Base-by-base conservation (phyloP, 2,888 invertebrate genomes). In the Erebia ligea region DNA sequence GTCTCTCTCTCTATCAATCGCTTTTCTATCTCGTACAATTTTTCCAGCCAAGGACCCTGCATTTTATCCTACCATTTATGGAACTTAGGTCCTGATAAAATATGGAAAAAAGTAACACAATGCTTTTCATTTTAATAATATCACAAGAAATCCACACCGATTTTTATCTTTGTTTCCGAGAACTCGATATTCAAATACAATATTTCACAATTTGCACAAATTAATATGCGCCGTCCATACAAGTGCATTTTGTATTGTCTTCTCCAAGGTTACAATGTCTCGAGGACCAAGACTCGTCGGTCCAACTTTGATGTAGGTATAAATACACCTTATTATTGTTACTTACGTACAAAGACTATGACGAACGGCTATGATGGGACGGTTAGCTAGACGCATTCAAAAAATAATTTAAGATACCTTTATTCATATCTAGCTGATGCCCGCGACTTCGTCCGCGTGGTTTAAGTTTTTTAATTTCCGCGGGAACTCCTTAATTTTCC, bases 291-390 rank as follows among this genome's bases (percentile, higher is more conserved):
- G 80, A 73, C 76, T 69, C 73, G 57, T 63, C 76, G 17, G 63
- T 65, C 78, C 67, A 70, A 75, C 76, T 74, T 66, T 59, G 76
- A 59, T 71, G 74, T 69, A 59, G 70, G 74, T 69, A 76, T 78
- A 80, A 79, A 78, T 77, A 77, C 73, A 77, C 76, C 75, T 80
- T 79, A 73, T 72, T 73, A 79, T 76, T 77, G 78, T 79, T 79
- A 77, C 77, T 74, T 70, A 72, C 67, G 67, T 72, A 78, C 83
- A 48, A 19, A 48, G 62, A 62, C 21, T 21, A 17, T 15, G 52
- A 17, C n/a, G n/a, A 15, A 50, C 1, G 6, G 15, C 1, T 4
- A 25, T 6, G 56, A 15, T 13, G 4, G 25, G 15, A 57, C 13
- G 25, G 25, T 10, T 1, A 9, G 8, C 17, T 8, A 56, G 56